These are phyloP conservation scores for Cosmorhoe ocellata DNA, from an alignment of 2,888 invertebrate genomes.

Conservation along the genomic window DNA sequence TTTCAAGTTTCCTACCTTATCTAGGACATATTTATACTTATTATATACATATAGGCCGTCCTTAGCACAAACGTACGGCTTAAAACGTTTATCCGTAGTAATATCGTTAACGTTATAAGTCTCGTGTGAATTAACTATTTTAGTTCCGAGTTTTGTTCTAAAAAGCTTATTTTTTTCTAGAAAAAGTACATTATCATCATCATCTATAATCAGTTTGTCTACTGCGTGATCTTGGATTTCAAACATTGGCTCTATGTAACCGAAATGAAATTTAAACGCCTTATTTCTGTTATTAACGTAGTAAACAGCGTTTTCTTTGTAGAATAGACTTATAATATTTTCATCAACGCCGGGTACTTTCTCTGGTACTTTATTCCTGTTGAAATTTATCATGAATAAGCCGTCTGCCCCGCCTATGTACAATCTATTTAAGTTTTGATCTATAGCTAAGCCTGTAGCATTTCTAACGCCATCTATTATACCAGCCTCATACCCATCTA, in stretches of 20 bases:
- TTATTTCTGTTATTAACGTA: slow-evolving; percentile 55
- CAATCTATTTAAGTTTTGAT: slow-evolving; percentile 55
- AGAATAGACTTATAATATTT: slow-evolving; percentile 55
- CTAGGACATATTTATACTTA: slow-evolving; percentile 67
- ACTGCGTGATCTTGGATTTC: slow-evolving; percentile 53
- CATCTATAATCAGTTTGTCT: slow-evolving; percentile 60
- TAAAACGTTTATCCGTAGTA: slow-evolving; percentile 52
- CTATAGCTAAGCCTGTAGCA: slow-evolving; percentile 64
- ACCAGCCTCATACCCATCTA: slow-evolving; percentile 48
- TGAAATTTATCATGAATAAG: slow-evolving; percentile 56
- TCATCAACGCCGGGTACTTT: slow-evolving; percentile 60
- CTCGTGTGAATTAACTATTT: slow-evolving; percentile 59
- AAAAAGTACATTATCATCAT: slow-evolving; percentile 65
- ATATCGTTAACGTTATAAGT: slow-evolving; percentile 48
- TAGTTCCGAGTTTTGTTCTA: slow-evolving; percentile 60
- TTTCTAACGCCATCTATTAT: slow-evolving; percentile 62
- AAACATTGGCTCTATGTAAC: slow-evolving; percentile 44
- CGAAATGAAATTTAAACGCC: slow-evolving; percentile 60
- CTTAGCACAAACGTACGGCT: slow-evolving; percentile 53
- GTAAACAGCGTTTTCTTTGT: slow-evolving; percentile 56
- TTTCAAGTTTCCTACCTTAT: slow-evolving; percentile 55
- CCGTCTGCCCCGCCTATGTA: slow-evolving; percentile 67
- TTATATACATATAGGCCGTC: slow-evolving; percentile 65
- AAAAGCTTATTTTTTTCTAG: slow-evolving; percentile 50
- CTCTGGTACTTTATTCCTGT: slow-evolving; percentile 54